These are phyloP conservation scores for Sebastes minor DNA, from an alignment of 2,797 vertebrate genomes.

Conservation along the genomic window DNA sequence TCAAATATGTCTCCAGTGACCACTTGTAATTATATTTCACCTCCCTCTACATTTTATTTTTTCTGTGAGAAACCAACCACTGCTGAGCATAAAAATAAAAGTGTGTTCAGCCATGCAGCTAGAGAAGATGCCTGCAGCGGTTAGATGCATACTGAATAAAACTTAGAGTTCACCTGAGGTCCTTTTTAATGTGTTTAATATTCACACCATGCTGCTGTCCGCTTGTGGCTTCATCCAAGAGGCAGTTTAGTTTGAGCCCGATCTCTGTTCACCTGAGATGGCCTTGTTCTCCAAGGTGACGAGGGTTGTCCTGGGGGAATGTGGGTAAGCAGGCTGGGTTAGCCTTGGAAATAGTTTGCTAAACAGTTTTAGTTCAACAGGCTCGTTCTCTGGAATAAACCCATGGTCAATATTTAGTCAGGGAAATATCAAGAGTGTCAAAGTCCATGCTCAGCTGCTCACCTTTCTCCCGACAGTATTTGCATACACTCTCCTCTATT, in stretches of 20 bases:
- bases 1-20: neutral
- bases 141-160: neutral
- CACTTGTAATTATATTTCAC: neutral
- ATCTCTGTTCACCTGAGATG: slow-evolving; percentile 9
- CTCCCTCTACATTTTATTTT: neutral
- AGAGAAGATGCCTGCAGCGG: neutral
- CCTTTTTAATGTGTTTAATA: neutral
- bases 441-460: slow-evolving; percentile 56
- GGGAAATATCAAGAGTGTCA: slow-evolving; percentile 40
- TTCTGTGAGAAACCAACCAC: neutral
- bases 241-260: neutral
- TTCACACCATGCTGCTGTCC: neutral
- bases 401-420: slow-evolving; percentile 68
- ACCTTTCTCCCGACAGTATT: neutral
- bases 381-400: slow-evolving; percentile 5
- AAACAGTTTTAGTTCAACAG: slow-evolving; percentile 24
- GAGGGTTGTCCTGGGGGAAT: slow-evolving; percentile 38
- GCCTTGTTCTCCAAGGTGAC: neutral
- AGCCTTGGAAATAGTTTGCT: slow-evolving; percentile 15
- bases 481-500: slow-evolving; percentile 1
- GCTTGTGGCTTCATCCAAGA: neutral
- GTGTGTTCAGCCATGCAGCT: neutral
- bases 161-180: neutral
- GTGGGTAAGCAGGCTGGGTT: slow-evolving; percentile 58
- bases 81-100: neutral